Evolutionary conservation across 2,888 invertebrate species (phyloP).

Genomic region (Lingula anatina): DNA sequence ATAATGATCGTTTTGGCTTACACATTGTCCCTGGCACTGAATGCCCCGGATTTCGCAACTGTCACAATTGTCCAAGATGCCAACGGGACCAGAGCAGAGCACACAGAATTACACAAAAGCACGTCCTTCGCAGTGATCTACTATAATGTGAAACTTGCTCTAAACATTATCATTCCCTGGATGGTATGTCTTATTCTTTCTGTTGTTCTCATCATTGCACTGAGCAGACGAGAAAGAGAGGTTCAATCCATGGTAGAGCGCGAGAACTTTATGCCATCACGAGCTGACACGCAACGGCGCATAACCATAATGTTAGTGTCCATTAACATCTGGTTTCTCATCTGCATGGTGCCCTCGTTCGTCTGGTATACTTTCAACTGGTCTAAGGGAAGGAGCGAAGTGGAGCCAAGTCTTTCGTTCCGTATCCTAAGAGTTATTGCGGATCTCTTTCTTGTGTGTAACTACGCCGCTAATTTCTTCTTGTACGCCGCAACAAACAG

Average conservation of each 20-base stretch:
- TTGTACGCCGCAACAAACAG: neutral
- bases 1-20: neutral
- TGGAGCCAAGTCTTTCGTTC: neutral
- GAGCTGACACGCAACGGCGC: neutral
- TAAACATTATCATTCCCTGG: neutral
- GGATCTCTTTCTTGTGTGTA: neutral
- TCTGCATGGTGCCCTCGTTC: neutral
- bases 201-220: neutral
- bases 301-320: neutral
- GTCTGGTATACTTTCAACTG: neutral
- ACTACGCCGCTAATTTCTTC: neutral
- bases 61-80: neutral
- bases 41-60: neutral
- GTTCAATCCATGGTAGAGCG: neutral
- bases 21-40: neutral
- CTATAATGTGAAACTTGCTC: neutral
- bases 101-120: neutral
- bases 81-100: neutral
- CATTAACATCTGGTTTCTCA: neutral
- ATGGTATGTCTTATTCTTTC: neutral
- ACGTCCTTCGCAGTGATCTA: neutral
- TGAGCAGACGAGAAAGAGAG: neutral
- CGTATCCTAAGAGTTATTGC: neutral
- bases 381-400: neutral
- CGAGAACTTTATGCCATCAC: neutral